Evolutionary conservation across 2,888 invertebrate genomes (phyloP), one percentile per base, ranked within the genome.

Genomic region (Trachelus stipa): DNA sequence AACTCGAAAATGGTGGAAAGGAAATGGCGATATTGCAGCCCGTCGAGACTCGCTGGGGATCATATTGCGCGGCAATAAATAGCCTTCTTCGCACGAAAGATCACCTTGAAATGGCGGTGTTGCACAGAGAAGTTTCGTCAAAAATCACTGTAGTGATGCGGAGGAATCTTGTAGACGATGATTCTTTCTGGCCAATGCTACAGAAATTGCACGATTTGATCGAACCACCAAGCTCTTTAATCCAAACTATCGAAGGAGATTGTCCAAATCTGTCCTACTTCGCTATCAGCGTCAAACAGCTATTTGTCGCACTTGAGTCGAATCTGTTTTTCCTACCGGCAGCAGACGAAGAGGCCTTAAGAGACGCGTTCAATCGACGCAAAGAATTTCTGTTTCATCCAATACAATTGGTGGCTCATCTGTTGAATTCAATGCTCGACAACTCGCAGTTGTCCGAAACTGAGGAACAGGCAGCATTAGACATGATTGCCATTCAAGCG

Each of bases 1-100:
- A 34, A 34, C 34, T 34, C 34, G 34, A 34, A 1, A 34, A 34
- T 34, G 34, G 11, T 34, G 34, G 34, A 34, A 6, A 34, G 11
- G 34, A 34, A 34, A 34, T 34, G 11, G 34, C 9, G 34, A 33
- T 34, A 34, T 34, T 75, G n/a, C 31, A 34, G 30, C 75, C 75
- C 15, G 76, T 76, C 15, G 76, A 76, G 11, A 76, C 76, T 12
- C 75, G 75, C 15, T 75, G 75, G 75, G 68, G 69, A 23, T 75
- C 76, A 4, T 69, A 76, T n/a, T n/a, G n/a, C n/a, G n/a, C n/a
- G n/a, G n/a, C n/a, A n/a, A n/a, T n/a, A n/a, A n/a, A n/a, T n/a
- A n/a, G n/a, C n/a, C n/a, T n/a, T n/a, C n/a, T n/a, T n/a, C n/a
- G n/a, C n/a, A n/a, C n/a, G n/a, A n/a, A n/a, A 76, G 23, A 76